A percentile compares a stretch with the other conserved stretches of the same genome.
Evolutionary conservation across 2,888 invertebrate species (phyloP).

Genomic region (Pimpla rufipes): DNA sequence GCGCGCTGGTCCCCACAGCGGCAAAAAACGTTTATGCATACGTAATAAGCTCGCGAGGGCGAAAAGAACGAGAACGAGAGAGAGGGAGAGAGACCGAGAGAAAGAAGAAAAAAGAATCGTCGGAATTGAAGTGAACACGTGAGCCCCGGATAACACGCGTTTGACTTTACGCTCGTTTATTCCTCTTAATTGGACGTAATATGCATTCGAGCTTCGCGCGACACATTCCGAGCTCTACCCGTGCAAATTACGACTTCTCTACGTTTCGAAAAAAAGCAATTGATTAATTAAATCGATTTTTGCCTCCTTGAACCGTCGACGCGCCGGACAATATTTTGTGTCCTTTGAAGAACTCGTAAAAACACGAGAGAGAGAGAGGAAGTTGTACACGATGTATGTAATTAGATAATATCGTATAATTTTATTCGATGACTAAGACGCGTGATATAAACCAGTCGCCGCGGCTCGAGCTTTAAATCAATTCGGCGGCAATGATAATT

Average conservation of each 20-base stretch:
- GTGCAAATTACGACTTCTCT: not conserved
- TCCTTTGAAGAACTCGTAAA: no score
- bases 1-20: constrained; percentile 35
- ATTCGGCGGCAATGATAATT: constrained; percentile 62
- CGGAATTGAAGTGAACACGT: constrained; percentile 5
- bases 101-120: constrained; percentile 12
- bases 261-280: not conserved
- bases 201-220: constrained; percentile 13
- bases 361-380: no score
- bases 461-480: constrained; percentile 9
- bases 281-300: not conserved
- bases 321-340: no score
- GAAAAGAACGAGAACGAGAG: constrained; percentile 23
- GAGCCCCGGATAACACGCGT: constrained; percentile 9
- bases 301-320: not conserved
- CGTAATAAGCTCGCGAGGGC: constrained; percentile 37
- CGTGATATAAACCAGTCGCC: not conserved
- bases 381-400: no score
- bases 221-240: not conserved
- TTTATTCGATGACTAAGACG: not conserved
- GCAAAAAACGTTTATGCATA: constrained; percentile 47
- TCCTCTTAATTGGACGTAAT: constrained; percentile 27
- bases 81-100: no score
- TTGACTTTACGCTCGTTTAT: constrained; percentile 19
- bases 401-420: not conserved